Evolutionary conservation across 1,140 invertebrate species (phyloP).

Genomic region (Leucophenga varia): DNA sequence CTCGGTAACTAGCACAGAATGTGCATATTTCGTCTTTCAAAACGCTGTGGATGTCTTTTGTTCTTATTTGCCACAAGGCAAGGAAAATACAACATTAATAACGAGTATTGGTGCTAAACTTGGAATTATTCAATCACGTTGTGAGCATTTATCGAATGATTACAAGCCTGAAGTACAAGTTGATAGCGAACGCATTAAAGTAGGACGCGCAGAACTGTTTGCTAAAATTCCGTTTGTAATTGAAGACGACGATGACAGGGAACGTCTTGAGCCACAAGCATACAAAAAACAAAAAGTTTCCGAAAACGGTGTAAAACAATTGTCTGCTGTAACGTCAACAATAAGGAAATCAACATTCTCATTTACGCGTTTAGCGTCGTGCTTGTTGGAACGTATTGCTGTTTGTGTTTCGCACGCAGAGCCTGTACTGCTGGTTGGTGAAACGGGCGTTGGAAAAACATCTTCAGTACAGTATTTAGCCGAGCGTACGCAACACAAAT

Average conservation of each 20-base stretch:
- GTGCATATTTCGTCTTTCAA: conserved; percentile 77
- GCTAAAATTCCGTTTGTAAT: conserved; percentile 30
- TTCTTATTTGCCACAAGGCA: conserved; percentile 60
- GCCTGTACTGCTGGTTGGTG: conserved; percentile 93
- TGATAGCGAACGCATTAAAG: conserved; percentile 53
- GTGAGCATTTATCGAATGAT: conserved; percentile 75
- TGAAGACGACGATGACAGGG: not conserved
- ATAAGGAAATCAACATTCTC: conserved; percentile 68
- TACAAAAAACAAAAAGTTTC: conserved; percentile 36
- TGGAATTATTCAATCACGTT: conserved; percentile 80
- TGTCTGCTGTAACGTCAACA: conserved; percentile 1
- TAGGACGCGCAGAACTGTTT: conserved; percentile 62
- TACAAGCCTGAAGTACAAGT: conserved; percentile 75
- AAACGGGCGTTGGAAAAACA: conserved; percentile 98
- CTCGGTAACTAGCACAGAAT: conserved; percentile 71
- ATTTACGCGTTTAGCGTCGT: conserved; percentile 75
- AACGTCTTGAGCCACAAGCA: conserved; percentile 11
- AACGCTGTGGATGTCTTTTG: conserved; percentile 92
- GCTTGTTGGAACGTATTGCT: conserved; percentile 83
- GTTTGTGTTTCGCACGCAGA: conserved; percentile 81
- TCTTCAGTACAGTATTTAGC: conserved; percentile 94
- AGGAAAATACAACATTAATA: conserved; percentile 67
- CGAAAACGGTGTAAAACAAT: conserved; percentile 6
- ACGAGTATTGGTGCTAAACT: conserved; percentile 76
- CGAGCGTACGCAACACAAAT: conserved; percentile 75